Base-by-base conservation (phyloP, 2,797 vertebrate species). In the Yasuhikotakia modesta region DNA sequence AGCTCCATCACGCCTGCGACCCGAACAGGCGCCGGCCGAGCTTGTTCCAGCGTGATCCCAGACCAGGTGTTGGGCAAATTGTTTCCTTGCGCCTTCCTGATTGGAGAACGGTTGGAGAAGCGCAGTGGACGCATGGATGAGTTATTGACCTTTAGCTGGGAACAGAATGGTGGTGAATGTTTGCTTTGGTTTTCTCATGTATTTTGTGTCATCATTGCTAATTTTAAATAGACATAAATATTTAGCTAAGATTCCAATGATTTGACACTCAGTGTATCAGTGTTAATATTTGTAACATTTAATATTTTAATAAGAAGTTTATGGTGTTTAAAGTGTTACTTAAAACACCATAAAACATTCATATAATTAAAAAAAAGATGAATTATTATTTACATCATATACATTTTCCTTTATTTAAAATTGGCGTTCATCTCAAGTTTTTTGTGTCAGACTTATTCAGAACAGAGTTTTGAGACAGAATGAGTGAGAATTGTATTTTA, bases 21-120 rank as follows among this genome's bases (percentile, higher is more conserved):
- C 86, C 87, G 84, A 79, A 81, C 83, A 86, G 91, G 80, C 6
- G 60, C 74, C 79, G 88, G 85, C 85, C 85, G 89, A 90, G 85
- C 73, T 84, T 86, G 82, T 79, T 84, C 85, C 87, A 87, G 85
- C 84, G 76, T 89, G 87, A 90, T 89, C 89, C 87, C 86, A 81
- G 87, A 89, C 91, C 92, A 93, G 91, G 89, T 93, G 91, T 91
- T 92, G 83, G 85, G 86, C 73, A 79, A 87, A 82, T 82, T 85
- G 76, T 86, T 83, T 88, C 81, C 81, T 80, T 66, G 60, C 76
- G 79, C 82, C 86, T 87, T 85, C 85, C 80, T 85, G 68, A 80
- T 85, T 86, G 87, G 83, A 84, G 63, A 71, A 79, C 82, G 86
- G 87, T 86, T 89, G 79, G 69, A 70, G 82, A 87, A 67, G 76